Conservation (phyloP, 2,888 invertebrate genomes). For the Deilephila elpenor region DNA sequence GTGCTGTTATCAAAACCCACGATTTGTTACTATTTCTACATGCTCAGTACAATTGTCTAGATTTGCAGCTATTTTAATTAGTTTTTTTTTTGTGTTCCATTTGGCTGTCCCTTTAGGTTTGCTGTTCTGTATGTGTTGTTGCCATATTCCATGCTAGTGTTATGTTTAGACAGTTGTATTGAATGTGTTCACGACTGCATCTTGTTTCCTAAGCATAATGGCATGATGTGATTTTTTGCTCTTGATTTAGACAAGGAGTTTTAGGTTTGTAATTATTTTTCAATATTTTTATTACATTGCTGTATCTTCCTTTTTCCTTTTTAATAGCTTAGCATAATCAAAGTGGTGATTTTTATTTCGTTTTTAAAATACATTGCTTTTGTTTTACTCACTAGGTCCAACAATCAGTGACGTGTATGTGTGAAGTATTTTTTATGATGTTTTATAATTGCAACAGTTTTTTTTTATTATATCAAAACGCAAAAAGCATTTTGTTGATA, state of each 20-base stretch:
- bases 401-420: constrained; percentile 2
- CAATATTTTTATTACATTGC: constrained; percentile 46
- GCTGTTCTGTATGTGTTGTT: constrained; percentile 7
- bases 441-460: constrained; percentile 6
- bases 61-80: neutral
- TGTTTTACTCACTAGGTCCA: constrained; percentile 13
- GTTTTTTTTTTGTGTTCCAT: neutral
- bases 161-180: neutral
- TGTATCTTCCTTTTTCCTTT: constrained; percentile 59
- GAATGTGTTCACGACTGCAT: neutral
- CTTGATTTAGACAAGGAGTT: constrained; percentile 20
- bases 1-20: constrained; percentile 23
- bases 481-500: neutral
- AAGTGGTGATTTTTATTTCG: constrained; percentile 63
- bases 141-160: neutral
- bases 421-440: constrained; percentile 11
- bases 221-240: constrained; percentile 28
- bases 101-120: neutral
- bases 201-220: neutral
- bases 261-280: constrained; percentile 40
- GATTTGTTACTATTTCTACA: neutral
- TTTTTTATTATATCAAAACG: constrained; percentile 9
- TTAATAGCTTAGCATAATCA: constrained; percentile 65
- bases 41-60: neutral
- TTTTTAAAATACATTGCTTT: constrained; percentile 23